Conservation (phyloP, 2,113 vertebrate genomes). For the Chamaea fasciata region DNA sequence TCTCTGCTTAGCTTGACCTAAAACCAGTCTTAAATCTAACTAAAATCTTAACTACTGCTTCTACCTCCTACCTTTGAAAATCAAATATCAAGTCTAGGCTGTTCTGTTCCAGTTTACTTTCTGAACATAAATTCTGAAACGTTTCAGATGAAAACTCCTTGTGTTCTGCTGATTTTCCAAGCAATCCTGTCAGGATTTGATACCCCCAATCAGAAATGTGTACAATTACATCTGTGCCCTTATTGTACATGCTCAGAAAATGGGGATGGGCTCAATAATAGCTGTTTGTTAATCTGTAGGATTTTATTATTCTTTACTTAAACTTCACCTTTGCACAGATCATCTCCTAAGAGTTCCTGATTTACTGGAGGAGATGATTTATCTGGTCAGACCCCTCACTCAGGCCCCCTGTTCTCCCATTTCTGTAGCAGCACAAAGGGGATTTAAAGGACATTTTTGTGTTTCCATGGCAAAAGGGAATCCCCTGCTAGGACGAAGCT, state of each 20-base stretch:
- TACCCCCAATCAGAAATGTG: fast-evolving
- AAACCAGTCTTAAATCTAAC: neutral
- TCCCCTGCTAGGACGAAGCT: constrained; percentile 39
- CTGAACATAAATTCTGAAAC: neutral
- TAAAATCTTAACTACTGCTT: neutral
- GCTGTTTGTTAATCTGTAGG: neutral
- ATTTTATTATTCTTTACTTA: neutral
- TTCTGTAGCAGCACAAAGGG: neutral
- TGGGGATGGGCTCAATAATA: neutral
- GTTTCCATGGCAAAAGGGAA: constrained; percentile 64
- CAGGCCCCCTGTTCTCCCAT: neutral
- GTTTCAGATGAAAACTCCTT: neutral
- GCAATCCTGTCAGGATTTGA: neutral
- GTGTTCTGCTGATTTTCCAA: neutral
- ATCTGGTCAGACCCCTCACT: neutral
- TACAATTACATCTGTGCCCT: fast-evolving
- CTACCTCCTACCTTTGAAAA: neutral
- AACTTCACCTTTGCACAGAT: neutral
- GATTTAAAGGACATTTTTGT: constrained; percentile 59
- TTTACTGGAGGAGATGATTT: neutral
- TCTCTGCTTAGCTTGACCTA: neutral
- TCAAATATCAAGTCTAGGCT: neutral
- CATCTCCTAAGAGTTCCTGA: neutral
- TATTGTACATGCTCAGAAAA: neutral
- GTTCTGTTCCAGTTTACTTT: neutral